phyloP scores from a whole-genome alignment of 92 coral and sea anemone species.

The Pocillopora grandis region DNA sequence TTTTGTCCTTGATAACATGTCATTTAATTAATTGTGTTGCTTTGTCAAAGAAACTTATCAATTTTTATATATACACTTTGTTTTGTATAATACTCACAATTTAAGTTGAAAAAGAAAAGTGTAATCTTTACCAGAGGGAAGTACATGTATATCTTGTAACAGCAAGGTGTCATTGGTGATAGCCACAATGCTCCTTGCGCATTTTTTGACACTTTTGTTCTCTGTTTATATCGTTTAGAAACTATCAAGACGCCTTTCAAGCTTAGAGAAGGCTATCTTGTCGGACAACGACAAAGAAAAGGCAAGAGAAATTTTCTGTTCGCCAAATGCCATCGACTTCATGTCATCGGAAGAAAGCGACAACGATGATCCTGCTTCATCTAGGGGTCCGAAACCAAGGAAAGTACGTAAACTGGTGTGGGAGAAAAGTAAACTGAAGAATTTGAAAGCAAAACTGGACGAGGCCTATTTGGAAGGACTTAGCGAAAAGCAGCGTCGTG shows the following conservation, averaged over 20 bases:
- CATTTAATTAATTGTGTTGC: too few species aligned
- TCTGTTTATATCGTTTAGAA: constrained; percentile 11
- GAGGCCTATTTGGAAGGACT: constrained; percentile 12
- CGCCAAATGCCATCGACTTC: constrained; percentile 29
- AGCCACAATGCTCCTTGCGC: too few species aligned
- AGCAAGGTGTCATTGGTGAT: background rate
- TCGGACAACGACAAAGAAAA: constrained; percentile 26
- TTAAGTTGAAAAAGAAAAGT: too few species aligned
- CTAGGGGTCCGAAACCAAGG: constrained; percentile 47
- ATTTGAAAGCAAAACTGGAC: constrained; percentile 42
- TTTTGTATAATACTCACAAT: too few species aligned
- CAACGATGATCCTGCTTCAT: constrained; percentile 19
- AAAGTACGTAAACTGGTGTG: constrained; percentile 40
- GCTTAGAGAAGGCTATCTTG: background rate
- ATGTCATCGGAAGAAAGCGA: constrained; percentile 54
- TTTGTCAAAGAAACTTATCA: too few species aligned
- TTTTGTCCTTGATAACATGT: too few species aligned
- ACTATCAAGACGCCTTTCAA: constrained; percentile 27
- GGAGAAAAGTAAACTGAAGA: constrained; percentile 42
- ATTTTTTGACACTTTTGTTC: too few species aligned
- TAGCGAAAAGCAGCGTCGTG: constrained; percentile 29
- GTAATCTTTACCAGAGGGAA: too few species aligned
- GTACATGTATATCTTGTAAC: too few species aligned
- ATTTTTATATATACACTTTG: too few species aligned
- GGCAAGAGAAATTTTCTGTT: constrained; percentile 21